Evolutionary conservation across 2,113 vertebrate genomes (phyloP).

Genomic region (Macrotus californicus): DNA sequence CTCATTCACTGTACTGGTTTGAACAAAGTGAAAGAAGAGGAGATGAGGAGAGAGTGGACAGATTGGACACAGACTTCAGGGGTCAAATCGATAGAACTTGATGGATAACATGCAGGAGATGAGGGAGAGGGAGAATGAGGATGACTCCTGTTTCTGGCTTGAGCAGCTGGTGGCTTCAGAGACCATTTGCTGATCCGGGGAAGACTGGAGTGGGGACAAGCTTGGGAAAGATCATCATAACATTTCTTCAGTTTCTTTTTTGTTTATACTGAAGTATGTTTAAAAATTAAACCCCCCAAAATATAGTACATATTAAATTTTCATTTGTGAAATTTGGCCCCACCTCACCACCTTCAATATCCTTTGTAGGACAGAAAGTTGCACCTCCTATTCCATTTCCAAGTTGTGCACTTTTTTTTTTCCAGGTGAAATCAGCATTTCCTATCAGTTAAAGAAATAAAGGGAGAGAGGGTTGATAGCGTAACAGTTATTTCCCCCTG

Average conservation of each 20-base stretch:
- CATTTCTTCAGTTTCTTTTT: background rate
- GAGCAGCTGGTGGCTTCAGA: background rate
- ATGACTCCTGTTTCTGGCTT: background rate
- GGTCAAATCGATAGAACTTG: background rate
- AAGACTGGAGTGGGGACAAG: background rate
- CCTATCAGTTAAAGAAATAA: background rate
- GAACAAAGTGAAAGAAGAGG: background rate
- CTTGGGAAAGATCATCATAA: background rate
- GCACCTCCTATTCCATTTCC: background rate
- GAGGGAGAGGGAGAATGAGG: background rate
- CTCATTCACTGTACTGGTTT: background rate
- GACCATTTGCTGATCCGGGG: background rate
- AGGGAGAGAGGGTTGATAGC: background rate
- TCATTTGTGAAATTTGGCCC: background rate
- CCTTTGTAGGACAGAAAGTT: background rate
- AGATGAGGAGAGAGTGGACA: background rate
- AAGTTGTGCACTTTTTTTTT: background rate
- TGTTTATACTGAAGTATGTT: background rate
- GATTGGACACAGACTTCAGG: background rate
- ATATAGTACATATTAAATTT: background rate
- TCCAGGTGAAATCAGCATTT: background rate
- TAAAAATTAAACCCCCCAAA: background rate
- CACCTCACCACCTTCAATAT: background rate
- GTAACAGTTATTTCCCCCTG: conserved; percentile 8
- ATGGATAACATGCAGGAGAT: background rate